phyloP scores from a whole-genome alignment of 2,888 invertebrate genomes.

The Fabriciana adippe region DNA sequence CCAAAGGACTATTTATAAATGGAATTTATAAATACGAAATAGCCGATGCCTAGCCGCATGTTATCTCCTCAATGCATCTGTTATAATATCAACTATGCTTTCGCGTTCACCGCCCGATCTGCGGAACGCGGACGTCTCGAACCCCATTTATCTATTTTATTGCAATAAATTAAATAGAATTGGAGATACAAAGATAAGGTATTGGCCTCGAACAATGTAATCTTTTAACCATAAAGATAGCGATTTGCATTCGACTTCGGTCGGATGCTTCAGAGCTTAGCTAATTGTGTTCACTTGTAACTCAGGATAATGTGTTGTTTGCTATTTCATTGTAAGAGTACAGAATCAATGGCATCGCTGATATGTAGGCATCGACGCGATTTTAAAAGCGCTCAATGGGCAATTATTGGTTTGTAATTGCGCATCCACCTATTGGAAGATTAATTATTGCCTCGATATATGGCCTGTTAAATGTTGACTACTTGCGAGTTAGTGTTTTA shows the following conservation, averaged over 20 bases:
- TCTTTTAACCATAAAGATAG: conserved; percentile 78
- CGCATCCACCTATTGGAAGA: conserved; percentile 49
- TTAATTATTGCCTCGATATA: conserved; percentile 22
- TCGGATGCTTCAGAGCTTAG: conserved; percentile 52
- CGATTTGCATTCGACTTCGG: conserved; percentile 78
- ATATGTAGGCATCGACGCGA: conserved; percentile 50
- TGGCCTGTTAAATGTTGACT: conserved; percentile 8
- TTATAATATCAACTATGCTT: conserved; percentile 56
- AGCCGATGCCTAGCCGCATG: conserved; percentile 30
- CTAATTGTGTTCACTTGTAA: conserved; percentile 69
- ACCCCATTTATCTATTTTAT: conserved; percentile 76
- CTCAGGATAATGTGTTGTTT: conserved; percentile 64
- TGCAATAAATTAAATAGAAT: conserved; percentile 77
- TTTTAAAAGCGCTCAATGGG: conserved; percentile 71
- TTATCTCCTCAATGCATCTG: conserved; percentile 57
- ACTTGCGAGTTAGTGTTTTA: conserved; percentile 6
- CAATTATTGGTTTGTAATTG: conserved; percentile 60
- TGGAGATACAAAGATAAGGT: conserved; percentile 74
- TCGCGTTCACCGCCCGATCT: conserved; percentile 45
- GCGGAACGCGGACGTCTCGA: conserved; percentile 75
- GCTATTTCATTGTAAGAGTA: conserved; percentile 73
- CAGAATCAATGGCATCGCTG: conserved; percentile 60
- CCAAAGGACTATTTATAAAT: background rate
- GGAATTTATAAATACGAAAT: conserved; percentile 20
- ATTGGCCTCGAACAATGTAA: conserved; percentile 75